Conservation (phyloP, 2,888 invertebrate species). For the Cerceris ruficornis region DNA sequence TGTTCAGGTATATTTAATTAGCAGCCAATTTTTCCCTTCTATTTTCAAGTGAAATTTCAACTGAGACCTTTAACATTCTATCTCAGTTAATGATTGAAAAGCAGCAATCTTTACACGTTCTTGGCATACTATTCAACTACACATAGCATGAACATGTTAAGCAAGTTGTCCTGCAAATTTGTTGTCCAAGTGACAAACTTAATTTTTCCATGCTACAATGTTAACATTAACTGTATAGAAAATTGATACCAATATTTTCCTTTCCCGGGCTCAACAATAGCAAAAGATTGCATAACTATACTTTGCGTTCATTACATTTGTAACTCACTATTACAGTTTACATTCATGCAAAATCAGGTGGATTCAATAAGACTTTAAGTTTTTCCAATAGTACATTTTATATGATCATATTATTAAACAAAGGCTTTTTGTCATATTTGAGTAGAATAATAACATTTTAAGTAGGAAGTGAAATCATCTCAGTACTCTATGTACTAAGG, state of each 20-base stretch:
- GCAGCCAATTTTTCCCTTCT: neutral
- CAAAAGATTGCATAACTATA: conserved; percentile 17
- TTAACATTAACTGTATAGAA: neutral
- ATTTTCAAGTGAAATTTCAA: conserved; percentile 20
- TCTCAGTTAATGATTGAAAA: conserved; percentile 55
- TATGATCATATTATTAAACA: neutral
- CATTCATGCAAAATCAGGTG: neutral
- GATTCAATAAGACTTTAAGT: neutral
- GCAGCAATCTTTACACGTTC: conserved; percentile 11
- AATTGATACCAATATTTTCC: neutral
- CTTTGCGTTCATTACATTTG: neutral
- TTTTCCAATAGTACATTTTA: neutral
- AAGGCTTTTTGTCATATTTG: neutral
- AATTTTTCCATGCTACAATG: conserved; percentile 1
- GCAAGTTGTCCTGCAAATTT: neutral
- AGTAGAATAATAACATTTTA: neutral
- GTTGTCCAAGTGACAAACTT: neutral
- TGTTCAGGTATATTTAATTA: neutral
- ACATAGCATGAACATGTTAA: neutral
- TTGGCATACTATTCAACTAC: conserved; percentile 2
- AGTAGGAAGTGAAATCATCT: neutral
- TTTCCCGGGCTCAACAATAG: neutral
- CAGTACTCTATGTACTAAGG: neutral
- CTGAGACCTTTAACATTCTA: conserved; percentile 62
- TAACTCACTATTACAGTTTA: neutral